Base-by-base conservation (phyloP, 2,797 vertebrate species). In the Rhinoraja longicauda region DNA sequence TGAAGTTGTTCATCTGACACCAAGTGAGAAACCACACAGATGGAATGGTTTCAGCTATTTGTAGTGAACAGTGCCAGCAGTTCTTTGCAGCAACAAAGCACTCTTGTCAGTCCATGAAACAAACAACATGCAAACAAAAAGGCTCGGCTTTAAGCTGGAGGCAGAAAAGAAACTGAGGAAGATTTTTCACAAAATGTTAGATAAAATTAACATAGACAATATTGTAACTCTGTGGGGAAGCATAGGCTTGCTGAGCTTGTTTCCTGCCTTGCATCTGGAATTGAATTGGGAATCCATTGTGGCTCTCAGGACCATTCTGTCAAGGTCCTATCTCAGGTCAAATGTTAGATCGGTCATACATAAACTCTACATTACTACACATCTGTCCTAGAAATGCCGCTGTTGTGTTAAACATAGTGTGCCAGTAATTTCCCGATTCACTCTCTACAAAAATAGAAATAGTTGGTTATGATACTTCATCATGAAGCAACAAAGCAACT, bases 31-130 rank as follows among this genome's bases (percentile, higher is more conserved):
- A 92, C 90, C 12, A 39, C 70, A 57, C 70, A 13, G 70, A 75
- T 75, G 90, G 21, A 92, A 92, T 75, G 70, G 36, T 75, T 75
- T 92, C 88, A 91, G 70, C 26, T 92, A 92, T 92, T 92, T 92
- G 88, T n/a, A 75, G 24, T 92, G 67, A 73, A 53, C 90, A 92
- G 39, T 72, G 70, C 90, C 70, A 75, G 90, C 24, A 92, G 39
- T 59, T 75, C 70, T 53, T 92, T 29, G 75, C 90, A 57, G 24
- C 39, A 75, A 92, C 70, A 92, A 91, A 91, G 67, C 36, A 92
- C 19, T 3, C 86, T 53, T 39, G 39, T 75, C 39, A 75, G 67
- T 72, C 64, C 72, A 45, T 73, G 88, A 73, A 26, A 72, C 88
- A 45, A 24, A 53, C 70, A 75, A 21, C 39, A 57, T 7, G 36